These are phyloP conservation scores for Cairina moschata DNA, from an alignment of 2,113 vertebrate genomes.

Conservation along the genomic window DNA sequence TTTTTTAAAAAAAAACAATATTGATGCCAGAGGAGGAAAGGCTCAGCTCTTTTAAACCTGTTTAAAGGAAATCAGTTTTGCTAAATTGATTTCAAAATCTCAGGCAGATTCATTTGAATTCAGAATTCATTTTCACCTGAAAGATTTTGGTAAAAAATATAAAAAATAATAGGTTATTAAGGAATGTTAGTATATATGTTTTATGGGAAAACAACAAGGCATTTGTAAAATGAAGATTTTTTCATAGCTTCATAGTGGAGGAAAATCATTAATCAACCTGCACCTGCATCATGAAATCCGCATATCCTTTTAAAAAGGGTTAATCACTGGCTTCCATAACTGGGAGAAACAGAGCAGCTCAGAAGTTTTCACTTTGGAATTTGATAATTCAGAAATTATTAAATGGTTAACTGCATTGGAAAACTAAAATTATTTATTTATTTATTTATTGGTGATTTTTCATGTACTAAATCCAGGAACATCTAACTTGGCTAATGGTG, in stretches of 20 bases:
- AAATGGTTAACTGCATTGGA: background rate
- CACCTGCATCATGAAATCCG: background rate
- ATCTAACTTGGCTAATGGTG: background rate
- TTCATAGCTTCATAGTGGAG: background rate
- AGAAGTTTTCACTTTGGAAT: background rate
- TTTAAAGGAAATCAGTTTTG: background rate
- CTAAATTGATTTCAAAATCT: background rate
- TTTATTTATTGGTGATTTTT: background rate
- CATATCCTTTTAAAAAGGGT: background rate
- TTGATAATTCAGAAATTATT: background rate
- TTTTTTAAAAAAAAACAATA: too few relatives aligned
- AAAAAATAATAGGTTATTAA: background rate
- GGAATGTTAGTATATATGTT: too few relatives aligned
- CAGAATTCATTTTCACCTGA: background rate
- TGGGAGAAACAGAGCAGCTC: background rate
- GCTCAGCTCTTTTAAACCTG: background rate
- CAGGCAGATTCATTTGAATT: background rate
- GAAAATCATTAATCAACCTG: background rate
- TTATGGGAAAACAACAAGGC: background rate
- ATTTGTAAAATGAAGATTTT: background rate
- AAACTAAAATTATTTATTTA: background rate
- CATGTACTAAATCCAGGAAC: background rate
- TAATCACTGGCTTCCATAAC: background rate
- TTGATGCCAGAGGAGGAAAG: background rate
- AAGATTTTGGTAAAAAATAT: background rate